Conservation (phyloP, 2,797 vertebrate genomes). For the Pseudochirops cupreus region DNA sequence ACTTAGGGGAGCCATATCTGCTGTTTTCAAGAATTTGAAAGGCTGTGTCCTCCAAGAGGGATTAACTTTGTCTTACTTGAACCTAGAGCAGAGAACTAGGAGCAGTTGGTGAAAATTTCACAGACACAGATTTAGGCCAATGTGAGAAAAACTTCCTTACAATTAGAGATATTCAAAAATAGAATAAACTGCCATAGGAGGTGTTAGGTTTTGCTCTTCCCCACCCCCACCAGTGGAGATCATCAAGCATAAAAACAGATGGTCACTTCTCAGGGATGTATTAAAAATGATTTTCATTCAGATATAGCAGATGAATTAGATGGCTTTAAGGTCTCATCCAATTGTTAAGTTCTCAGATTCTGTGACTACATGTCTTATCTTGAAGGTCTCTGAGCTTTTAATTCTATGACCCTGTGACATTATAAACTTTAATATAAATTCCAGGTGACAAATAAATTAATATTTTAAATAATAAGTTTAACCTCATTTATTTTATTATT, state of each 20-base stretch:
- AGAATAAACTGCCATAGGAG: background rate
- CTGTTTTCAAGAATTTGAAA: background rate
- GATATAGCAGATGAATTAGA: background rate
- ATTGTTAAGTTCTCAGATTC: background rate
- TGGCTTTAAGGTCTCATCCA: background rate
- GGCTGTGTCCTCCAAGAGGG: background rate
- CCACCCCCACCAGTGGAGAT: background rate
- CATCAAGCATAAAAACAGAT: background rate
- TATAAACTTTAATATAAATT: slow-evolving; percentile 11
- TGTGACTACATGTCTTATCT: background rate
- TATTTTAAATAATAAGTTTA: background rate
- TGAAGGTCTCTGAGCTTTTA: background rate
- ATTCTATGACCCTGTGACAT: background rate
- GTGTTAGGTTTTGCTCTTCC: background rate
- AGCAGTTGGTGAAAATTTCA: background rate
- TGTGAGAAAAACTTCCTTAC: background rate
- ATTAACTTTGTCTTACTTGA: background rate
- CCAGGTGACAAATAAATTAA: background rate
- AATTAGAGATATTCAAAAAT: background rate
- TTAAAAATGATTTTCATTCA: background rate
- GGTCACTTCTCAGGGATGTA: background rate
- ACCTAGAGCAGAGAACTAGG: background rate
- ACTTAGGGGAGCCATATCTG: background rate
- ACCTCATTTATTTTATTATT: too few relatives aligned
- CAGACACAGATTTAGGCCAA: background rate